Evolutionary conservation across 2,888 invertebrate species (phyloP).

Genomic region (Actias luna): DNA sequence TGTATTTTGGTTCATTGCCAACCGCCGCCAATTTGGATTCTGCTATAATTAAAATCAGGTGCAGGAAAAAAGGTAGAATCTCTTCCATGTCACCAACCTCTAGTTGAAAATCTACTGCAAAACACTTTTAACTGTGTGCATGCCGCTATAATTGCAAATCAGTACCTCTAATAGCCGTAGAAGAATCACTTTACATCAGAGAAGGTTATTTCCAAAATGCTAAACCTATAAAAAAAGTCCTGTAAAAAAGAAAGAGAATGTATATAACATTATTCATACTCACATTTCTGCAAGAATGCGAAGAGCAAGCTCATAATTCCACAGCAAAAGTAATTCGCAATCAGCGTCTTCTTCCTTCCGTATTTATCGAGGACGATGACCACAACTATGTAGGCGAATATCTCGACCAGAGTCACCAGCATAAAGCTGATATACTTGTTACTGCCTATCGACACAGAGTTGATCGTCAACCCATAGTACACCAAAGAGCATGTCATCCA

Average conservation of each 20-base stretch:
- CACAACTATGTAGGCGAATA: constrained; percentile 87
- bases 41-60: too few relatives aligned
- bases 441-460: constrained; percentile 87
- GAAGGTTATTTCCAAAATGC: too few relatives aligned
- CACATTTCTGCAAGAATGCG: constrained; percentile 83
- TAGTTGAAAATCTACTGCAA: too few relatives aligned
- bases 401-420: constrained; percentile 83
- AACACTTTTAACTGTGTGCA: too few relatives aligned
- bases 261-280: constrained; percentile 38
- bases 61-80: too few relatives aligned
- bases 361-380: constrained; percentile 84
- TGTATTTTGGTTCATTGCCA: too few relatives aligned
- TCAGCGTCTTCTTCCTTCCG: constrained; percentile 84
- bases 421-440: constrained; percentile 90
- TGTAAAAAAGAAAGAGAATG: background rate
- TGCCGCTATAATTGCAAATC: too few relatives aligned
- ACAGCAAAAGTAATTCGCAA: constrained; percentile 83
- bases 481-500: constrained; percentile 91
- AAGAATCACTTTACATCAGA: too few relatives aligned
- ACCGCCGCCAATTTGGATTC: too few relatives aligned
- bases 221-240: too few relatives aligned
- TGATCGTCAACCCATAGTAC: constrained; percentile 90
- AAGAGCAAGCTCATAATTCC: constrained; percentile 83
- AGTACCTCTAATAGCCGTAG: too few relatives aligned
- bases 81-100: too few relatives aligned